These are phyloP conservation scores for Therioaphis trifolii DNA, from an alignment of 2,888 invertebrate species.

Conservation along the genomic window DNA sequence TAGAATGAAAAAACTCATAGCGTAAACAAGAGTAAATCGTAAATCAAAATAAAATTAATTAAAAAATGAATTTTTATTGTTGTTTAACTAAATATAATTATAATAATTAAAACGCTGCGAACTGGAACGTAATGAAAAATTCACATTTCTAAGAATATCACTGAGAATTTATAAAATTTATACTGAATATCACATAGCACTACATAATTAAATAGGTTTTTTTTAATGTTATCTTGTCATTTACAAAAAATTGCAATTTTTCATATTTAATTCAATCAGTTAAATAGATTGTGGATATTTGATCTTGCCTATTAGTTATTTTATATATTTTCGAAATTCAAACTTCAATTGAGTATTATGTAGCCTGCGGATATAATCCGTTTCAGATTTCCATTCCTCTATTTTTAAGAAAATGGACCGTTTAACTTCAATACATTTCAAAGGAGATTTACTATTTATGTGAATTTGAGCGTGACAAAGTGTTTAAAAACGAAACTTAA, in stretches of 20 bases:
- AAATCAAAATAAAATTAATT: constrained; percentile 36
- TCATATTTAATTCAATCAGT: too few relatives aligned
- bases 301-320: too few relatives aligned
- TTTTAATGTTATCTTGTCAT: too few relatives aligned
- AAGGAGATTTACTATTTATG: too few relatives aligned
- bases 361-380: too few relatives aligned
- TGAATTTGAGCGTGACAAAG: background rate
- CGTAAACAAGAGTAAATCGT: constrained; percentile 31
- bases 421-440: too few relatives aligned
- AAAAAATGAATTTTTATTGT: constrained; percentile 20
- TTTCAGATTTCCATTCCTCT: too few relatives aligned
- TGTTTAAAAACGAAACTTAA: background rate
- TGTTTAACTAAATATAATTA: constrained; percentile 25
- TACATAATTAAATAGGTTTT: background rate
- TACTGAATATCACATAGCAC: background rate
- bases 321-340: too few relatives aligned
- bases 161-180: background rate
- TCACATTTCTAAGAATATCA: background rate
- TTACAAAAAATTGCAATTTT: too few relatives aligned
- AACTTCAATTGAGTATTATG: too few relatives aligned
- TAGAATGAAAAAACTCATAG: background rate
- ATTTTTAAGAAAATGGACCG: too few relatives aligned
- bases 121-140: constrained; percentile 31
- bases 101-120: constrained; percentile 29
- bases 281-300: too few relatives aligned